Evolutionary conservation across 2,888 invertebrate species (phyloP).

Genomic region (Caenorhabditis becei): DNA sequence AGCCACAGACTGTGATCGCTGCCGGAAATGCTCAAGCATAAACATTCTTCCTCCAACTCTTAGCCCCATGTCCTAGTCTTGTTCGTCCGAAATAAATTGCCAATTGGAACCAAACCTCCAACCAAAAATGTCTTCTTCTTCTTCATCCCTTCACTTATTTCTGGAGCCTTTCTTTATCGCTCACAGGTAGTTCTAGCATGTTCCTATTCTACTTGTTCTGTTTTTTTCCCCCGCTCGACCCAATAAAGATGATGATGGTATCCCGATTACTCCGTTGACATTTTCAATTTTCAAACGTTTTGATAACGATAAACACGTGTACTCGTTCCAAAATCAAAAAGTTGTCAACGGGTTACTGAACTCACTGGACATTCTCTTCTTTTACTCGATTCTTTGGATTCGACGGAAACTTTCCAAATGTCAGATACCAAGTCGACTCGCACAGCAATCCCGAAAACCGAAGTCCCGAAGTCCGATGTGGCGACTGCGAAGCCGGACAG

Average conservation of each 20-base stretch:
- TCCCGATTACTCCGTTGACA: too few species aligned
- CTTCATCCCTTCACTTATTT: constrained; percentile 31
- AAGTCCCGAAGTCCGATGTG: background rate
- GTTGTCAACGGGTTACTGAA: background rate
- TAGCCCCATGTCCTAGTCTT: constrained; percentile 18
- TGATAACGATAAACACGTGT: background rate
- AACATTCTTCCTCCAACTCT: background rate
- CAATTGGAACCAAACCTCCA: constrained; percentile 9
- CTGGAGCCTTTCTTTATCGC: constrained; percentile 17
- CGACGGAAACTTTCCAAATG: constrained; percentile 17
- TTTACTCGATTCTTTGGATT: constrained; percentile 7
- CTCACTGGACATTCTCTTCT: background rate
- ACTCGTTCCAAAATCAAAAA: background rate
- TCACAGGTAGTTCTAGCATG: constrained; percentile 36
- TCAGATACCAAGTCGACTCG: constrained; percentile 30
- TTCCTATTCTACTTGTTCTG: constrained; percentile 13
- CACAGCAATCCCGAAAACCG: constrained; percentile 39
- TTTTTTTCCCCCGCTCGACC: background rate
- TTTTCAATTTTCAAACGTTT: too few species aligned
- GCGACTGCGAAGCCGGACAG: background rate
- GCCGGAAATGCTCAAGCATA: constrained; percentile 51
- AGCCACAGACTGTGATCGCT: constrained; percentile 55
- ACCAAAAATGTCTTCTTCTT: constrained; percentile 20
- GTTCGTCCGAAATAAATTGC: constrained; percentile 20
- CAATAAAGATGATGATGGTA: constrained; percentile 4